These are phyloP conservation scores for Rhadina sibilatrix DNA, from an alignment of 2,113 vertebrate species.

Conservation along the genomic window DNA sequence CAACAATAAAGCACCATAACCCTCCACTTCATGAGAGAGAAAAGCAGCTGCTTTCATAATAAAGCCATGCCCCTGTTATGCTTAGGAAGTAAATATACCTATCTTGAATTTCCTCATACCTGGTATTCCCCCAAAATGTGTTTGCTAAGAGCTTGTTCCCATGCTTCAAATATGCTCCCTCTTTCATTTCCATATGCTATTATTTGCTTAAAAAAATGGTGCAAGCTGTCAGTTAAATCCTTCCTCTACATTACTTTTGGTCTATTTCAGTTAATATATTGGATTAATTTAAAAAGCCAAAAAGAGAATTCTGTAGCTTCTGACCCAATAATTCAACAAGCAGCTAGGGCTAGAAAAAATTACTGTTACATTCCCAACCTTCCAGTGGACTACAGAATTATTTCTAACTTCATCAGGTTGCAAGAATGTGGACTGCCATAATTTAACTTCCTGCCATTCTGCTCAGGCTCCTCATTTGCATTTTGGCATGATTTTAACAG, in stretches of 20 bases:
- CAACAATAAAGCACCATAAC: neutral
- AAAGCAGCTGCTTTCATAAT: neutral
- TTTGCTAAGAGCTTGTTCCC: neutral
- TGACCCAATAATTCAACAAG: neutral
- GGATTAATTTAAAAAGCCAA: neutral
- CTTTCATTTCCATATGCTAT: neutral
- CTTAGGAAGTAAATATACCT: neutral
- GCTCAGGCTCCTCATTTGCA: conserved; percentile 35
- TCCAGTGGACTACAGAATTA: neutral
- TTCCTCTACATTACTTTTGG: neutral
- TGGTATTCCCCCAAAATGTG: neutral
- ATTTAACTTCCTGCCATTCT: conserved; percentile 43
- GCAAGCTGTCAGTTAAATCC: neutral
- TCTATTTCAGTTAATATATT: neutral
- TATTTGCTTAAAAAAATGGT: neutral
- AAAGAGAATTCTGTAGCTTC: neutral
- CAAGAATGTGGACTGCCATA: neutral
- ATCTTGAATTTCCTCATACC: neutral
- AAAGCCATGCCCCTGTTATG: neutral
- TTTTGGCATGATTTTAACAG: conserved; percentile 44
- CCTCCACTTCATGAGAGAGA: neutral
- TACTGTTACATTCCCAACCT: neutral
- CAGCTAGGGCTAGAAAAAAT: neutral
- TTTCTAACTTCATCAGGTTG: neutral
- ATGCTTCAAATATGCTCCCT: neutral